These are phyloP conservation scores for Coturnix japonica DNA, from an alignment of 2,113 vertebrate genomes.

Conservation along the genomic window DNA sequence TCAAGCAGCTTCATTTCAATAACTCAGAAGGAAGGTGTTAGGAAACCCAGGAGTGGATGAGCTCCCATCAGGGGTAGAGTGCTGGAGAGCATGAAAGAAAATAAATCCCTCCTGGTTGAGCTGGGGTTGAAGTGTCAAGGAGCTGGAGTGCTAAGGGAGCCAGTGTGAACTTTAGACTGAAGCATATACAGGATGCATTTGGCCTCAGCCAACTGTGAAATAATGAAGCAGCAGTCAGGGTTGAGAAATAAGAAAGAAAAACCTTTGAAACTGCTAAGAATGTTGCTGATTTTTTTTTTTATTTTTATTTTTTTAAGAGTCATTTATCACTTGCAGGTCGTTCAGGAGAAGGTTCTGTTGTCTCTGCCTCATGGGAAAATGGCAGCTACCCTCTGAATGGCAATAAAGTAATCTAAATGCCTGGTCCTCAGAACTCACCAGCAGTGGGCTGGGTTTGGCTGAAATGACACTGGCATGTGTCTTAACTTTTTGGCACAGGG, in stretches of 20 bases:
- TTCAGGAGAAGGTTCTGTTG: background rate
- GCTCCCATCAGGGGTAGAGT: background rate
- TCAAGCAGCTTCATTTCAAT: conserved; percentile 54
- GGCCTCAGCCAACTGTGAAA: background rate
- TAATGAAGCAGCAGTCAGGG: background rate
- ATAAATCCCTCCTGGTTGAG: conserved; percentile 19
- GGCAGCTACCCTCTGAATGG: background rate
- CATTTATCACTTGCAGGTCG: background rate
- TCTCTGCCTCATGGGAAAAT: background rate
- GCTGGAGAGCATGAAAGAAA: conserved; percentile 14
- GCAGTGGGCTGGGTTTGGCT: background rate
- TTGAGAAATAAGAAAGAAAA: background rate
- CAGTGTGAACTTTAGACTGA: conserved; percentile 22
- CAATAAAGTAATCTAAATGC: background rate
- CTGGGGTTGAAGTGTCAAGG: background rate
- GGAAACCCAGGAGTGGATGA: conserved; percentile 27
- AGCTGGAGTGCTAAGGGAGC: background rate
- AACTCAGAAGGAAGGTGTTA: conserved; percentile 21
- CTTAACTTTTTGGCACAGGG: background rate
- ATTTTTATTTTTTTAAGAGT: background rate
- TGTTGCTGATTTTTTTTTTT: background rate
- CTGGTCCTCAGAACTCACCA: fast-evolving
- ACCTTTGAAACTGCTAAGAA: background rate
- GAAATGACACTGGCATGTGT: background rate
- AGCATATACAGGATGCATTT: background rate